Conservation (phyloP, 2,888 invertebrate species). For the Byasa hedistus region DNA sequence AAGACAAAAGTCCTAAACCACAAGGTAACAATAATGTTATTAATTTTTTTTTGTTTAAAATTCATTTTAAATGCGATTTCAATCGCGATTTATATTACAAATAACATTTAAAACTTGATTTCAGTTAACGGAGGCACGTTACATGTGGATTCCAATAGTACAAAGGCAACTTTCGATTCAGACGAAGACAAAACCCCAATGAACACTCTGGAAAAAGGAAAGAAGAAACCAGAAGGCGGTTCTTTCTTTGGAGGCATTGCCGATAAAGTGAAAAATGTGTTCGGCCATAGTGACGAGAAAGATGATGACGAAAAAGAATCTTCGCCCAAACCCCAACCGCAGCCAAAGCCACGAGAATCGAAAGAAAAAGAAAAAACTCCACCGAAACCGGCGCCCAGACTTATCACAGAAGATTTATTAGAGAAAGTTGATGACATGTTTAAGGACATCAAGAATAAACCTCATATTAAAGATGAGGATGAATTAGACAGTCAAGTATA, state of each 20-base stretch:
- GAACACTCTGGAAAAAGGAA: constrained; percentile 76
- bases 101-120: constrained; percentile 25
- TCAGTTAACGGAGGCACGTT: constrained; percentile 72
- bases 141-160: constrained; percentile 75
- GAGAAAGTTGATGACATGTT: constrained; percentile 78
- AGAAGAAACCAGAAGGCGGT: constrained; percentile 68
- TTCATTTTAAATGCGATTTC: no score
- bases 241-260: constrained; percentile 69
- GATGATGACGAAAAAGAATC: constrained; percentile 57
- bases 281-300: constrained; percentile 67
- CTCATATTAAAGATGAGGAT: constrained; percentile 58
- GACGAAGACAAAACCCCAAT: constrained; percentile 78
- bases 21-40: constrained; percentile 50
- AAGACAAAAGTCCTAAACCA: constrained; percentile 54
- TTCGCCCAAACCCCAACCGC: constrained; percentile 59
- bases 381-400: constrained; percentile 69
- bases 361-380: constrained; percentile 60
- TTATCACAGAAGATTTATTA: constrained; percentile 70
- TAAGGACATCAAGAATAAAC: constrained; percentile 65
- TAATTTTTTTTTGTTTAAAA: neutral
- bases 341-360: constrained; percentile 54
- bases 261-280: constrained; percentile 66
- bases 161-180: constrained; percentile 78
- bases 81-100: neutral
- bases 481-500: constrained; percentile 61